Percentiles rank a stretch among this genome's conserved stretches.
Conservation (phyloP, 2,888 invertebrate species). For the Sphinx pinastri region DNA sequence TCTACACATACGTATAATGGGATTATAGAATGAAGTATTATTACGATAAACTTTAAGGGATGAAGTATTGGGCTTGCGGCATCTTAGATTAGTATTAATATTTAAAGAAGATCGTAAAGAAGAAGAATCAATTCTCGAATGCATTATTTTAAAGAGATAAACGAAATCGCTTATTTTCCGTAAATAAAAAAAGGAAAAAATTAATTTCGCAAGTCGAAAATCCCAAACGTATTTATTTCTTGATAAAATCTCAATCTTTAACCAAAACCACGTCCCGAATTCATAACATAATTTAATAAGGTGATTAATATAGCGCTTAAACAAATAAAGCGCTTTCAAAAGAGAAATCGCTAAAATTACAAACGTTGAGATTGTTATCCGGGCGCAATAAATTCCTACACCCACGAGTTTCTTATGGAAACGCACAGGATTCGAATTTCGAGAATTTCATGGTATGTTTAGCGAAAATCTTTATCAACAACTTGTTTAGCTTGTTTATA, state of each 20-base stretch:
- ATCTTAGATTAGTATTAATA: too few species aligned
- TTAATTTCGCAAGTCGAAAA: neutral
- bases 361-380: conserved; percentile 69
- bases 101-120: too few species aligned
- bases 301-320: conserved; percentile 22
- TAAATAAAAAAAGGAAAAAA: too few species aligned
- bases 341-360: conserved; percentile 69
- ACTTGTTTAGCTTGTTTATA: neutral
- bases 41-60: too few species aligned
- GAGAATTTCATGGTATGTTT: conserved; percentile 19
- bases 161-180: too few species aligned
- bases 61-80: too few species aligned
- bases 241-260: neutral
- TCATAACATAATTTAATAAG: neutral
- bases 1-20: too few species aligned
- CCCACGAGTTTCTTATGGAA: conserved; percentile 65
- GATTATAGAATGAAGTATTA: too few species aligned
- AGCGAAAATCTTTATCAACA: neutral
- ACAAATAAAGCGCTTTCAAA: conserved; percentile 37
- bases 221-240: neutral
- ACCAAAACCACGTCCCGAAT: too few species aligned
- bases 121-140: too few species aligned
- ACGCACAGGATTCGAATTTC: conserved; percentile 34
- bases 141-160: too few species aligned
- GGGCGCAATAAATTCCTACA: conserved; percentile 65